Percentiles rank a stretch among this genome's conserved stretches.
phyloP scores from a whole-genome alignment of 1,140 invertebrate species.

The silkworm (Bombyx mori) region DNA sequence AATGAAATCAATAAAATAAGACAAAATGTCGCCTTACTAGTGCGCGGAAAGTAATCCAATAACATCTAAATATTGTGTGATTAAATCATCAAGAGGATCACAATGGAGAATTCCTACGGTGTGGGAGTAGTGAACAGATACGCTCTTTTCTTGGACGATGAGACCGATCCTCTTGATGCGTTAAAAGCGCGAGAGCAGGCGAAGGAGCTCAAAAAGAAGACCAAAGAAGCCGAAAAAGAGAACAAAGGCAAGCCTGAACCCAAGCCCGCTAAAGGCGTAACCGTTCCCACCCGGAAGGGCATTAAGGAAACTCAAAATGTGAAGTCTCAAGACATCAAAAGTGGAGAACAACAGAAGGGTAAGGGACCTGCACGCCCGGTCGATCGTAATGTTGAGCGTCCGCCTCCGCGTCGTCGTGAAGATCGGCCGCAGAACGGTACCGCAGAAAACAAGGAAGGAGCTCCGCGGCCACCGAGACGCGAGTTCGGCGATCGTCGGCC shows the following conservation, averaged over 20 bases:
- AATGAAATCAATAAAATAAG: slow-evolving; percentile 71
- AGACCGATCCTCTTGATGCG: slow-evolving; percentile 90
- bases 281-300: slow-evolving; percentile 71
- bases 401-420: slow-evolving; percentile 54
- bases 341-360: slow-evolving; percentile 74
- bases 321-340: slow-evolving; percentile 76
- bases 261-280: slow-evolving; percentile 69
- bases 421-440: slow-evolving; percentile 59
- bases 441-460: slow-evolving; percentile 57
- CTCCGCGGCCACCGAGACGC: slow-evolving; percentile 48
- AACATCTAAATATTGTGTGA: slow-evolving; percentile 69
- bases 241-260: slow-evolving; percentile 81
- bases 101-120: slow-evolving; percentile 94
- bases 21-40: slow-evolving; percentile 69
- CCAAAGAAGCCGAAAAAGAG: slow-evolving; percentile 88
- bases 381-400: slow-evolving; percentile 53
- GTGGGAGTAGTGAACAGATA: slow-evolving; percentile 94
- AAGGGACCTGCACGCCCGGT: slow-evolving; percentile 51
- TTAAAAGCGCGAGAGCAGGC: slow-evolving; percentile 84
- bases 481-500: slow-evolving; percentile 73
- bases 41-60: slow-evolving; percentile 64
- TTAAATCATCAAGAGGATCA: slow-evolving; percentile 68
- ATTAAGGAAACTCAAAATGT: slow-evolving; percentile 80
- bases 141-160: slow-evolving; percentile 90
- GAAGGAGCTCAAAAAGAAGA: slow-evolving; percentile 86